Evolutionary conservation across 1,140 invertebrate species (phyloP).

Genomic region (Sinella curviseta): DNA sequence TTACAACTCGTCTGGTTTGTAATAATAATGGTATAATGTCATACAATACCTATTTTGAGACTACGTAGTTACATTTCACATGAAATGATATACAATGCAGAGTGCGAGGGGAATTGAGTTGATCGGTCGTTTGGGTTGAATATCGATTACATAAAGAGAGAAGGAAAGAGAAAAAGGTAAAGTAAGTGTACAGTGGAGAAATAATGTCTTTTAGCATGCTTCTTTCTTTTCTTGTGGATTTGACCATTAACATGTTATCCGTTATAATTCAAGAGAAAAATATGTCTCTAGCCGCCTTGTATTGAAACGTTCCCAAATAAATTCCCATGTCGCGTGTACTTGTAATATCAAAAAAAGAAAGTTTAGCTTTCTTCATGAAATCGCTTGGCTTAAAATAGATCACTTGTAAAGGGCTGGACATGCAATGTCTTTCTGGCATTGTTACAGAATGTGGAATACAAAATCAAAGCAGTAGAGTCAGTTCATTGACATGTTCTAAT

Average conservation of each 20-base stretch:
- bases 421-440: not conserved
- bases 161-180: slow-evolving; percentile 33
- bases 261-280: too few species aligned
- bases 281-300: too few species aligned
- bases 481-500: too few species aligned
- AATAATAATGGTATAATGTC: not conserved
- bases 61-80: too few species aligned
- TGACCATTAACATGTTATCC: too few species aligned
- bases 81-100: too few species aligned
- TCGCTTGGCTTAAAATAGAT: not conserved
- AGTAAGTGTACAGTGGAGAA: not conserved
- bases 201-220: slow-evolving; percentile 48
- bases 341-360: not conserved
- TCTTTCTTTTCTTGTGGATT: slow-evolving; percentile 32
- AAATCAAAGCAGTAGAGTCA: too few species aligned
- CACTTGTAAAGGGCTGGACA: not conserved
- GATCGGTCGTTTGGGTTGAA: slow-evolving; percentile 42
- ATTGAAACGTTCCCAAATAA: too few species aligned
- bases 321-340: too few species aligned
- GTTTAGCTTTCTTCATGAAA: not conserved
- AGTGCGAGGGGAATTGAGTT: slow-evolving; percentile 31
- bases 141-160: slow-evolving; percentile 45
- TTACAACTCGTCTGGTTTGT: not conserved
- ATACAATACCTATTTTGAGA: too few species aligned
- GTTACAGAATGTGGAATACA: too few species aligned